Evolutionary conservation across 2,888 invertebrate species (phyloP), one percentile per base, ranked within the genome.

Genomic region (Perithous albicinctus): DNA sequence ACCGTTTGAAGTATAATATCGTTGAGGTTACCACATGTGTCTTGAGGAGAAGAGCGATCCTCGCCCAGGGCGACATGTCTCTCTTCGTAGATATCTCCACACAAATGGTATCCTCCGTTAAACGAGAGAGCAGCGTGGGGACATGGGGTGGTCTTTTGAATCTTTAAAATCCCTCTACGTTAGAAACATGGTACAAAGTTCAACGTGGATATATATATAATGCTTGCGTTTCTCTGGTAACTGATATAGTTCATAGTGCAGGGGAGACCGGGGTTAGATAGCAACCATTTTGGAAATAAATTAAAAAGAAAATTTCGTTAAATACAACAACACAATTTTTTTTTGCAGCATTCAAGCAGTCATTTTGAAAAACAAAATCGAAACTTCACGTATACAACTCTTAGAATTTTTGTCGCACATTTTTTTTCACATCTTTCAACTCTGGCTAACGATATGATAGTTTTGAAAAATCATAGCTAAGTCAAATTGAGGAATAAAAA

Each of bases 91-190:
- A 15, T 61, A 48, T 61, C 41, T 29, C 26, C 29, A 48, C 18
- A 8, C 29, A 43, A 69, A 67, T 32, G 46, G 43, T 73, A 23
- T 61, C 61, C 48, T 43, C 32, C 48, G 8, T 73, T 61, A 10
- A 1, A 46, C 46, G 41, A 48, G 20, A 38, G 56, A 66, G 80
- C 59, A 77, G 84, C 48, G 54, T 74, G 82, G 75, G 80, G n/a
- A n/a, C n/a, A 64, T 70, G 66, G 66, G 56, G 78, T 78, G 74
- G 67, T 70, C 67, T 61, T 84, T 84, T 88, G 83, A 88, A 88
- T 88, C 85, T 87, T 88, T 88, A 84, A 88, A 81, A 82, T 80
- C 51, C 51, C 23, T 69, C 67, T 3, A 23, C 66, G 41, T 59
- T 66, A 67, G 72, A 77, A 80, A 84, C 83, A 84, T 76, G 64